phyloP scores from a whole-genome alignment of 2,888 invertebrate genomes.

The Ferdinandea cuprea region DNA sequence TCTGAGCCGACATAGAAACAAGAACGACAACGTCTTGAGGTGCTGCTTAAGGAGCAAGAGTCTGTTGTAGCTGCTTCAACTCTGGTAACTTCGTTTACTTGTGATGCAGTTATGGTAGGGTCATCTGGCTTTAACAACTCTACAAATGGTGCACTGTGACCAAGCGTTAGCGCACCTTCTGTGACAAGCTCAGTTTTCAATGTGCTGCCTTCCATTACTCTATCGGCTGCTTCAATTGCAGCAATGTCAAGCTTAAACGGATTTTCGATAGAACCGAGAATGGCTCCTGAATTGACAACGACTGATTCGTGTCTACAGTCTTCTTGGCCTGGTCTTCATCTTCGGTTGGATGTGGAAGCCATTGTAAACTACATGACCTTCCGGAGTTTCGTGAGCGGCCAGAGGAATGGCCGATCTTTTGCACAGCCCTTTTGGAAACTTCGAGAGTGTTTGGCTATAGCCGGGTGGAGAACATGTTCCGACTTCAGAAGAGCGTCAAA shows the following conservation, averaged over 20 bases:
- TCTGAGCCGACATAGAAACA: not conserved
- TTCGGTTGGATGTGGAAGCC: not conserved
- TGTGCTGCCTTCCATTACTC: not conserved
- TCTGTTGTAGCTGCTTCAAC: not conserved
- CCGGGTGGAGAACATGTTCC: slow-evolving; percentile 48
- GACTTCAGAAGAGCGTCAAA: not conserved
- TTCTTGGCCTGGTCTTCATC: not conserved
- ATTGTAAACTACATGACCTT: slow-evolving; percentile 25
- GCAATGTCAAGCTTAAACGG: not conserved
- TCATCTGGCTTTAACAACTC: not conserved
- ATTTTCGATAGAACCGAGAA: not conserved
- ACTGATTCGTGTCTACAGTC: not conserved
- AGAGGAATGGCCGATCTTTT: slow-evolving; percentile 65
- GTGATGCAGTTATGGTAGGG: not conserved
- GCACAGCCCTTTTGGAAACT: slow-evolving; percentile 47
- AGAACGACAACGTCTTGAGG: not conserved
- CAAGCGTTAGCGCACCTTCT: not conserved
- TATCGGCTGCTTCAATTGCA: not conserved
- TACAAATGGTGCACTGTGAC: not conserved
- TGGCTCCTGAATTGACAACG: not conserved
- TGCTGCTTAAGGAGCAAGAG: not conserved
- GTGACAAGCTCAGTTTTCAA: not conserved
- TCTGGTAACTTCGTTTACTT: not conserved
- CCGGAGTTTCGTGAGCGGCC: slow-evolving; percentile 41
- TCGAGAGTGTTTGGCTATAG: slow-evolving; percentile 38